Conservation (phyloP, 2,888 invertebrate species). For the Minunthozetes semirufus region DNA sequence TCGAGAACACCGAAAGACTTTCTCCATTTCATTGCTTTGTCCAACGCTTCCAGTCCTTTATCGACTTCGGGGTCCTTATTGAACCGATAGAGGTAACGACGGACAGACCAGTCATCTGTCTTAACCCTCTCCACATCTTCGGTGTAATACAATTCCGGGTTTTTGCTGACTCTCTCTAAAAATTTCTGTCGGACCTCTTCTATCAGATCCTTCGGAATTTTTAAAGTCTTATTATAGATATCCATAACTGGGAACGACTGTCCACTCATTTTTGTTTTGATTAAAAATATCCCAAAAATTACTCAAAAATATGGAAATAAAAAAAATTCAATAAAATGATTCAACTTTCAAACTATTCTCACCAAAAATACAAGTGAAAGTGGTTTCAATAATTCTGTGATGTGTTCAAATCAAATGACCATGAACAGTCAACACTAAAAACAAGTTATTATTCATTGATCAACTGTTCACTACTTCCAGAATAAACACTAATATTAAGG, state of each 20-base stretch:
- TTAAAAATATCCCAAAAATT: background rate
- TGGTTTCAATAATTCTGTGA: no score
- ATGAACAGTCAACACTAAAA: no score
- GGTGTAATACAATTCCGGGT: background rate
- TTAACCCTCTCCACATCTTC: background rate
- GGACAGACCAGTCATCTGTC: background rate
- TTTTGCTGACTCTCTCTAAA: background rate
- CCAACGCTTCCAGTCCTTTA: background rate
- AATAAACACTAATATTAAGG: no score
- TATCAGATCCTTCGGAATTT: background rate
- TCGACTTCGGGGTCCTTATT: background rate
- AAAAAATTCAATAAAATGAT: no score
- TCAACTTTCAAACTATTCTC: no score
- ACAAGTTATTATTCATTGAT: no score
- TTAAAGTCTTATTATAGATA: background rate
- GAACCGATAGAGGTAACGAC: background rate
- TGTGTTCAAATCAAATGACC: no score
- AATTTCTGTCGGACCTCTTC: background rate
- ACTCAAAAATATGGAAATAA: no score
- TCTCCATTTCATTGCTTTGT: conserved; percentile 13
- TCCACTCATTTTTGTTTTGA: background rate
- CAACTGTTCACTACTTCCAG: no score
- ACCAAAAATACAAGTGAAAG: no score
- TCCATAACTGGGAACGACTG: background rate
- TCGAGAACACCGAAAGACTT: background rate